Conservation (phyloP, 2,797 vertebrate genomes). For the Streptopelia turtur region DNA sequence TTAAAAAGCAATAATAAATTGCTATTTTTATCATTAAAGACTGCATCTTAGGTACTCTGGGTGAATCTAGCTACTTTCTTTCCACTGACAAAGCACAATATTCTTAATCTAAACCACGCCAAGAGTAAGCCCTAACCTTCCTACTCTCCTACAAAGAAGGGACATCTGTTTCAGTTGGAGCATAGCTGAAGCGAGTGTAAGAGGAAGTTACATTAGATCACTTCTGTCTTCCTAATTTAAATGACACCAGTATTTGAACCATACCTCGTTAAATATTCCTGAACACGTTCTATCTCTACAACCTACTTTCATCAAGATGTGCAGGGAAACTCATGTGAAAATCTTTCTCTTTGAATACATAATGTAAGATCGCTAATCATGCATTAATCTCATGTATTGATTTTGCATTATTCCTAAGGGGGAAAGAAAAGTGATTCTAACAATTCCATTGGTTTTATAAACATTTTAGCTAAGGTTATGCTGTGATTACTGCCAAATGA, state of each 20-base stretch:
- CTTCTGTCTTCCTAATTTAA: constrained; percentile 47
- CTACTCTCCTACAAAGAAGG: background rate
- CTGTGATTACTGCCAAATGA: background rate
- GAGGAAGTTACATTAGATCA: constrained; percentile 3
- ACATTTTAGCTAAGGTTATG: background rate
- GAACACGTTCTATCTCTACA: background rate
- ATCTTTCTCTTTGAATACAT: background rate
- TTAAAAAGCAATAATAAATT: background rate
- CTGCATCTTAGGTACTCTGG: background rate
- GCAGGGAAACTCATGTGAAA: constrained; percentile 1
- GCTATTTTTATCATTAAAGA: background rate
- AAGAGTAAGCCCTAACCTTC: background rate
- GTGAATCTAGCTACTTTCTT: background rate
- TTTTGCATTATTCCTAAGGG: background rate
- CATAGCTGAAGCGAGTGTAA: background rate
- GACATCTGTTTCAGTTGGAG: background rate
- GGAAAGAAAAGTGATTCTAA: background rate
- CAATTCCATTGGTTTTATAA: background rate
- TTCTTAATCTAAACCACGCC: background rate
- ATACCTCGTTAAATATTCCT: constrained; percentile 40
- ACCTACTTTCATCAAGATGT: background rate
- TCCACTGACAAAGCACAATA: background rate
- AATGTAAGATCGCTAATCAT: background rate
- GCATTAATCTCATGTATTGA: background rate
- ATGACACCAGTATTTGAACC: constrained; percentile 40